Base-by-base conservation (phyloP, 2,797 vertebrate genomes). In the Sebastes wilsoni region DNA sequence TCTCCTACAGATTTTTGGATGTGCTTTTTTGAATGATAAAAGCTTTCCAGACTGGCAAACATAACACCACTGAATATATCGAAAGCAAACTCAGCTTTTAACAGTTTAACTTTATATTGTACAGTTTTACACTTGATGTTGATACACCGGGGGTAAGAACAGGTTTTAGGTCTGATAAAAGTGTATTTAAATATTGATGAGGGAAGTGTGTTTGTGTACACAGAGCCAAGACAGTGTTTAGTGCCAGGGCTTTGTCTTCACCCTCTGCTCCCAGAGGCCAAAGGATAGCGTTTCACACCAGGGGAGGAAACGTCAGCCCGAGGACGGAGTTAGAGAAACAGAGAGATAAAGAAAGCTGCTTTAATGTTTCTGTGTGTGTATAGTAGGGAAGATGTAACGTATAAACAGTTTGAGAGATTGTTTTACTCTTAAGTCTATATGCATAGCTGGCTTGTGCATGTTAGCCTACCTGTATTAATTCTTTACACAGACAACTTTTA, bases 161-260 rank as follows among this genome's bases (percentile, higher is more conserved):
- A 72, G 76, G 81, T 81, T 89, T 83, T 81, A 68, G 65, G 25
- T 65, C 67, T 76, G 81, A 90, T 83, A 81, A 82, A 87, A 75
- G 67, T 72, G 65, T 64, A 70, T 84, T 93, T 87, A 89, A 93
- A 94, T 90, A 91, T 93, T 90, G 68, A 94, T 90, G 88, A 85
- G 83, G 66, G 75, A 75, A 83, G 68, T 81, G 79, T 87, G 85
- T 88, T 89, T 89, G 38, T 87, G 76, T 75, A 72, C 61, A 54
- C 61, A 38, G 62, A 91, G 79, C 58, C 60, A 76, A 79, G 67
- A 56, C 7, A 1, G 66, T 59, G 59, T 79, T 72, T 67, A 25
- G 66, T 66, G 87, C 77, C 60, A 72, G 61, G 77, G 67, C 75
- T 87, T 81, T 72, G 70, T 74, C 81, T 84, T 76, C 73, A 81